Evolutionary conservation across 2,797 vertebrate species (phyloP).

Genomic region (Myiothlypis chrysogaster): DNA sequence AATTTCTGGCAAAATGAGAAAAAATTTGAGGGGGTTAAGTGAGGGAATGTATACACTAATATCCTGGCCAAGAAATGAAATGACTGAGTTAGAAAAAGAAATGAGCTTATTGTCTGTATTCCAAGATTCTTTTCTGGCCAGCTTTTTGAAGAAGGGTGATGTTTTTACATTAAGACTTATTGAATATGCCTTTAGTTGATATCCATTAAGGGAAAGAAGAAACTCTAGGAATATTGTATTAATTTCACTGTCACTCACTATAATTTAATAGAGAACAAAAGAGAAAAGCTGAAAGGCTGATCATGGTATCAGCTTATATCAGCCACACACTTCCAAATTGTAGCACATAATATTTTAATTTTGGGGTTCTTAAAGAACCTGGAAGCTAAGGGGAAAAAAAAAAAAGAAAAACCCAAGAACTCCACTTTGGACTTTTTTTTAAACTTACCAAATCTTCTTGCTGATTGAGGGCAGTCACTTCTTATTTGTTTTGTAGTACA

Average conservation of each 20-base stretch:
- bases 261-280: conserved; percentile 16
- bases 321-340: background rate
- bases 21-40: background rate
- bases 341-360: background rate
- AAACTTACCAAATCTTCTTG: conserved; percentile 87
- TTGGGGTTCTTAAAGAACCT: background rate
- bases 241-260: background rate
- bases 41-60: background rate
- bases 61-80: conserved; percentile 2
- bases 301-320: background rate
- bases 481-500: conserved; percentile 77
- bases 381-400: background rate
- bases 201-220: background rate
- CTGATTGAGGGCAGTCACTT: conserved; percentile 84
- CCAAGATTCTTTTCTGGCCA: background rate
- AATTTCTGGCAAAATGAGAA: background rate
- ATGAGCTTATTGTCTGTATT: background rate
- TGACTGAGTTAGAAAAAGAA: conserved; percentile 7
- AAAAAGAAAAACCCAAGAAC: background rate
- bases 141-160: background rate
- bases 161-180: background rate
- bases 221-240: background rate
- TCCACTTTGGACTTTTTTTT: background rate
- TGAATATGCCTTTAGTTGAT: background rate
- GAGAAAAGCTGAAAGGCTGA: background rate